Percentiles rank a stretch among this genome's conserved stretches.
Conservation (phyloP, 2,797 vertebrate genomes). For the Ctenochaetus hawaiiensis region DNA sequence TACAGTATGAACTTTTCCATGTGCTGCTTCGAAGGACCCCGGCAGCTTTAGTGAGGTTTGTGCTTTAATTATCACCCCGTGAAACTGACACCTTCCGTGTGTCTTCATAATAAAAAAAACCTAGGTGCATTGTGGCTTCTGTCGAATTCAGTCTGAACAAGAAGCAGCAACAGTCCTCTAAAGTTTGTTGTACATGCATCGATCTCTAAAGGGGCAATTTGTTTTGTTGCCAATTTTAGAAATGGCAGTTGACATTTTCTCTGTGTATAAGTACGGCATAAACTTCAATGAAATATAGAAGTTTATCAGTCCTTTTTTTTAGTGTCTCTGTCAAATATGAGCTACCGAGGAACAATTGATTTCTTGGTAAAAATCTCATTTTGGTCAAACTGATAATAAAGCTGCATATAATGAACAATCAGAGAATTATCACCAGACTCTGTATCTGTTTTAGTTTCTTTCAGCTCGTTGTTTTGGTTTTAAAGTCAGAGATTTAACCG, state of each 20-base stretch:
- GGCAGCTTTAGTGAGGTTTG: not conserved
- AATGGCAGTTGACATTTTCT: not conserved
- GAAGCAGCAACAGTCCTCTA: constrained; percentile 4
- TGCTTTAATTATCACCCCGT: not conserved
- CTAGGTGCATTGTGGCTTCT: not conserved
- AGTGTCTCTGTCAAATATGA: not conserved
- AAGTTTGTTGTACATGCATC: constrained; percentile 5
- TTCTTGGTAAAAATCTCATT: not conserved
- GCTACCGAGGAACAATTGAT: not conserved
- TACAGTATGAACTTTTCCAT: constrained; percentile 19
- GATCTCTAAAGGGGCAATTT: constrained; percentile 3
- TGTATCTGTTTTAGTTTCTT: no score
- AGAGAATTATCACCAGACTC: no score
- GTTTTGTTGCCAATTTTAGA: not conserved
- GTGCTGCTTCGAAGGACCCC: constrained; percentile 21
- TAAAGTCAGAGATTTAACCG: no score
- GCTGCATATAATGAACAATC: constrained; percentile 2
- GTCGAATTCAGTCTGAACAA: not conserved
- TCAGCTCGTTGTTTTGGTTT: no score
- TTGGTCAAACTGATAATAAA: constrained; percentile 9
- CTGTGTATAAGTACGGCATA: not conserved
- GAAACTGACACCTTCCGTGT: not conserved
- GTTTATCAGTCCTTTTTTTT: not conserved
- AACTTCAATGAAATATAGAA: not conserved
- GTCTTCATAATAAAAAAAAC: constrained; percentile 18